A percentile compares a stretch with the other conserved stretches of the same genome.
phyloP scores from a whole-genome alignment of 2,797 vertebrate species.

The Apodemus agrarius region DNA sequence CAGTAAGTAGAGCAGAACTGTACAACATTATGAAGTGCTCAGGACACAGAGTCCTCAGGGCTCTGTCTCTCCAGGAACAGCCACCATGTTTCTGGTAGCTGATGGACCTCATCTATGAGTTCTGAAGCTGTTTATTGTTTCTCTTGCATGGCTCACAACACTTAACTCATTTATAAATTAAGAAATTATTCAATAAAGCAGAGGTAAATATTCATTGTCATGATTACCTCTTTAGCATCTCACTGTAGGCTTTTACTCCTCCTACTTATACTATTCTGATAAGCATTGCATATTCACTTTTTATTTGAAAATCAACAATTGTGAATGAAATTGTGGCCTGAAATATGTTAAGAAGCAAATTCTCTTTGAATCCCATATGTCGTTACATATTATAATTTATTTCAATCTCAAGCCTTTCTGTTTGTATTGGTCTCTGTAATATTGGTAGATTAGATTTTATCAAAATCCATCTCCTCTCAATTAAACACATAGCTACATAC shows the following conservation, averaged over 20 bases:
- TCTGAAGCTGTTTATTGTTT: neutral
- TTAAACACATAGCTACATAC: neutral
- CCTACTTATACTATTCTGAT: neutral
- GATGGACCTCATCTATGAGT: neutral
- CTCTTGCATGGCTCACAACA: neutral
- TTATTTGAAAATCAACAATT: neutral
- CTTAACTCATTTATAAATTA: neutral
- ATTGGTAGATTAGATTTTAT: neutral
- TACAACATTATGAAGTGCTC: neutral
- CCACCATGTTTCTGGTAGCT: neutral
- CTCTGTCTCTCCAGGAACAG: neutral
- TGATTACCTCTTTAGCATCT: neutral
- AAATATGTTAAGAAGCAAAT: constrained; percentile 3
- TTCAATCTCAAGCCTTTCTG: constrained; percentile 12
- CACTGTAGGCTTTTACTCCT: neutral
- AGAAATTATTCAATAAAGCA: neutral
- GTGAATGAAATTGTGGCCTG: neutral
- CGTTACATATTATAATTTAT: neutral
- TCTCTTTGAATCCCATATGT: neutral
- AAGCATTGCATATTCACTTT: neutral
- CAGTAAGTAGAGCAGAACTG: neutral
- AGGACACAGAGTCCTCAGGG: neutral
- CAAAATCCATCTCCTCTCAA: neutral
- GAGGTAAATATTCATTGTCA: neutral
- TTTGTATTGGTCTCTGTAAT: neutral